Percentiles rank a stretch among this genome's conserved stretches.
These are phyloP conservation scores for Dasyornis broadbenti DNA, from an alignment of 2,113 vertebrate species.

Conservation along the genomic window DNA sequence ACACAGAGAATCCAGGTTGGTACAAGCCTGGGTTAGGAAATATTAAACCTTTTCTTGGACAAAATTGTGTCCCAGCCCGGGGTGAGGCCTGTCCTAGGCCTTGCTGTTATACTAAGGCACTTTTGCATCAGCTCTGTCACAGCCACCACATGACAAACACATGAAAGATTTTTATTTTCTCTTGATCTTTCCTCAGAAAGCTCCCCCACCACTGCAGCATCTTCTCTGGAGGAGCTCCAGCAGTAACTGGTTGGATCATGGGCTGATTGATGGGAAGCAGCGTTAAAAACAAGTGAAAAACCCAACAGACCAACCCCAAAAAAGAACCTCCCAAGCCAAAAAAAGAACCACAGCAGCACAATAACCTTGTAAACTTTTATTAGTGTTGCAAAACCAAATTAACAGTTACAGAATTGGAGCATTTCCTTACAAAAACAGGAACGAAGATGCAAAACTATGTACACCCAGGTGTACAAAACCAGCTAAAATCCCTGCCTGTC, in stretches of 20 bases:
- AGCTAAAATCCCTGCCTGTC: neutral
- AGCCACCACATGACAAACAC: fast-evolving
- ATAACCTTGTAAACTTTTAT: neutral
- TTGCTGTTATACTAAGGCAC: fast-evolving
- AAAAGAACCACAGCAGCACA: neutral
- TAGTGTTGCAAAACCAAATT: neutral
- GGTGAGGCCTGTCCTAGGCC: fast-evolving
- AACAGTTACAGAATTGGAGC: neutral
- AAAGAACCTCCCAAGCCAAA: neutral
- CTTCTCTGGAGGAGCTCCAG: neutral
- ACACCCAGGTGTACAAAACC: neutral
- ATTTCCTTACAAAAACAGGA: neutral
- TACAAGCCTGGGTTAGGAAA: neutral
- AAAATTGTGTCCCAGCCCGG: neutral
- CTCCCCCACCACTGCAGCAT: neutral
- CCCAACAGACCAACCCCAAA: no score
- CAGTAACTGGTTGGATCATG: fast-evolving
- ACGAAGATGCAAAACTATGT: neutral
- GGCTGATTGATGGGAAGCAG: no score
- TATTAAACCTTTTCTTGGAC: neutral
- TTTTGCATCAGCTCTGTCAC: neutral
- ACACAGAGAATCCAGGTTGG: neutral
- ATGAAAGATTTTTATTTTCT: neutral
- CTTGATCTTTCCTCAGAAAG: neutral
- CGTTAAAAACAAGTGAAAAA: neutral